Evolutionary conservation across 2,888 invertebrate species (phyloP), one percentile per base, ranked within the genome.

Genomic region (Cerceris ruficornis): DNA sequence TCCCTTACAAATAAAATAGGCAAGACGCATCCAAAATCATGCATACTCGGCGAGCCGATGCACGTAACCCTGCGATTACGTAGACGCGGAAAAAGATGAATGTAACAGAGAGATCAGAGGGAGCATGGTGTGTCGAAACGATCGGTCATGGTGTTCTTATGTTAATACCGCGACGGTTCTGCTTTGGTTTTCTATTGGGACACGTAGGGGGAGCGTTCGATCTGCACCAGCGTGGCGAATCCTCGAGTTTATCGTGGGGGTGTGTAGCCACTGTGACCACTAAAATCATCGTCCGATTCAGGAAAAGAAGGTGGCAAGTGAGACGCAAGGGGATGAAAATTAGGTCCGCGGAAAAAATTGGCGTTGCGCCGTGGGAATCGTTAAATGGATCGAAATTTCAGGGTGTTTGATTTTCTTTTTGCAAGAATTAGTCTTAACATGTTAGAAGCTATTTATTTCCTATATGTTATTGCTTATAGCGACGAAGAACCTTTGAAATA

Each of bases 241-340:
- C 88, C 88, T 82, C 82, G 86, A 89, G 88, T 90, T 90, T 90
- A 90, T 90, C 90, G 89, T 86, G 89, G 90, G 91, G 90, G 91
- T 90, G 91, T 88, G 88, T 89, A 90, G 88, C 88, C 90, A 90
- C 89, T 91, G 91, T 90, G 88, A 90, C 91, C 90, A 87, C 90
- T 89, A 89, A 90, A 90, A 88, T 83, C 88, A 80, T 85, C 82
- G 85, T 80, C 80, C 80, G 82, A 84, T 74, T 74, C 72, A 73
- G 72, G 70, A 79, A 68, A 57, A 78, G 66, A 72, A 67, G 75
- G 75, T 54, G 71, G 46, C 59, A 17, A 57, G 42, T 61, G 73
- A 61, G 64, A 54, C 59, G 11, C 46, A 52, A 54, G 59, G 14
- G 59, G 49, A 64, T 7, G 13, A 64, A 43, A 39, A 65, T 65